A percentile compares a stretch with the other conserved stretches of the same genome.
phyloP scores from a whole-genome alignment of 2,113 vertebrate genomes.

The Leucopsar rothschildi region DNA sequence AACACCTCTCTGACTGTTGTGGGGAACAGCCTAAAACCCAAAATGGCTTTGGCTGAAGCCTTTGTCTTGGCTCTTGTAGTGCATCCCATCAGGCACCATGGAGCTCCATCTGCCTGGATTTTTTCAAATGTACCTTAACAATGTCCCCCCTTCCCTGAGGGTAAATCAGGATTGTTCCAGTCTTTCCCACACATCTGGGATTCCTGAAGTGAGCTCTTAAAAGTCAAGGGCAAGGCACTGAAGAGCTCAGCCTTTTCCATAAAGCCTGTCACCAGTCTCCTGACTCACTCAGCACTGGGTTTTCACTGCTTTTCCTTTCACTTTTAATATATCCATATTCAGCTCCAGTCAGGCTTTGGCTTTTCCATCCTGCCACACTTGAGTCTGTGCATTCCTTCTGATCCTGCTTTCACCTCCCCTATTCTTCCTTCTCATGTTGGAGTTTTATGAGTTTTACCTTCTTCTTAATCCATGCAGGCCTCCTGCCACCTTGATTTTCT shows the following conservation, averaged over 20 bases:
- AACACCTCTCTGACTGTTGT: fast-evolving
- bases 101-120: background rate
- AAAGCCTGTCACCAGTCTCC: background rate
- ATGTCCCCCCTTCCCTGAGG: fast-evolving
- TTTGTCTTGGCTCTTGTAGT: background rate
- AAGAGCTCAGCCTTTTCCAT: background rate
- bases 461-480: background rate
- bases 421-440: background rate
- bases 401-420: fast-evolving
- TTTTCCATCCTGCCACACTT: background rate
- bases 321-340: background rate
- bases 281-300: background rate
- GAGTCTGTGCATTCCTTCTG: background rate
- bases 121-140: background rate
- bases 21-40: background rate
- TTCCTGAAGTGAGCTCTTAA: background rate
- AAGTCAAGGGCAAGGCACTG: background rate
- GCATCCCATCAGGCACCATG: background rate
- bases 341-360: background rate
- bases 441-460: background rate
- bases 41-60: background rate
- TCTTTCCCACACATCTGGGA: background rate
- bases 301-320: background rate
- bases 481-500: background rate
- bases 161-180: background rate